Conservation (phyloP, 2,888 invertebrate species). For the Ceriagrion tenellum region DNA sequence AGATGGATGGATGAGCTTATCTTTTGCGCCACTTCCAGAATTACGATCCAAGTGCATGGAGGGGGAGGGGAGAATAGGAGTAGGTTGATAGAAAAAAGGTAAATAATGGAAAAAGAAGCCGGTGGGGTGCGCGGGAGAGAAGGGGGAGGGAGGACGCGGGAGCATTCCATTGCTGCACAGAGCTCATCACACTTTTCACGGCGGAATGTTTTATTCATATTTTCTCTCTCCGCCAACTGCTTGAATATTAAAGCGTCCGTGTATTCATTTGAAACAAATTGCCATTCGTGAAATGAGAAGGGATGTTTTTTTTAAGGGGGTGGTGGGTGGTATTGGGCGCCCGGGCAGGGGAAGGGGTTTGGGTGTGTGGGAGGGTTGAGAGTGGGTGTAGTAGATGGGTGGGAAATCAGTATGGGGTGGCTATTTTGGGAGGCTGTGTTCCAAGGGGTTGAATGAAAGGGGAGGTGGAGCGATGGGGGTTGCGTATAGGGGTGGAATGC, state of each 20-base stretch:
- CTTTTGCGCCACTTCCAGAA: slow-evolving; percentile 48
- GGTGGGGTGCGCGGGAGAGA: background rate
- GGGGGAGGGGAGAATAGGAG: too few species aligned
- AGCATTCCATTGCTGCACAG: slow-evolving; percentile 52
- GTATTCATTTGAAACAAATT: slow-evolving; percentile 68
- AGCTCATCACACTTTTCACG: slow-evolving; percentile 66
- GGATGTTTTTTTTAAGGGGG: background rate
- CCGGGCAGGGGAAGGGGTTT: background rate
- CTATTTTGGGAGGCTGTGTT: background rate
- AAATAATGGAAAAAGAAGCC: background rate
- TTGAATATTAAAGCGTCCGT: slow-evolving; percentile 65
- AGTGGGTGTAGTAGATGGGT: background rate
- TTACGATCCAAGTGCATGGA: background rate
- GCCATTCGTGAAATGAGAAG: slow-evolving; percentile 67
- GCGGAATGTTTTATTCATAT: slow-evolving; percentile 66
- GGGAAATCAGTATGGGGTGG: background rate
- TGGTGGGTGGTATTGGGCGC: background rate
- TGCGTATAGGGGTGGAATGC: background rate
- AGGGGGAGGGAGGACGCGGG: too few species aligned
- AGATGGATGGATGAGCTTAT: slow-evolving; percentile 50
- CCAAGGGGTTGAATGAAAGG: background rate
- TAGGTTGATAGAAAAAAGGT: background rate
- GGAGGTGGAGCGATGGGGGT: background rate
- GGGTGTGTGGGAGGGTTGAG: background rate
- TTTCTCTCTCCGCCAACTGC: slow-evolving; percentile 60